Evolutionary conservation across 2,888 invertebrate species (phyloP).

Genomic region (Drosophila macrospina): DNA sequence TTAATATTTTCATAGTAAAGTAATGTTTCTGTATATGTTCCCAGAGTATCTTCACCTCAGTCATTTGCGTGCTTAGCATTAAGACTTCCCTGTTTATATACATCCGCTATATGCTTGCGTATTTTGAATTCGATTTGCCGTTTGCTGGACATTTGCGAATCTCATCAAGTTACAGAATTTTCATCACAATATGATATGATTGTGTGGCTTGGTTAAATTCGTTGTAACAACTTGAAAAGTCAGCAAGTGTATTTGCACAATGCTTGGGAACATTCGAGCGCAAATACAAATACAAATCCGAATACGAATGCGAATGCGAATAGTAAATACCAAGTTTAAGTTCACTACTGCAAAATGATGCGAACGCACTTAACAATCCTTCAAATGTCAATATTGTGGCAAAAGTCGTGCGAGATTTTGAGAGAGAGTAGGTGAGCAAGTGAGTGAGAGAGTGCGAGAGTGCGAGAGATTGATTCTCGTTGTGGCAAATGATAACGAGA

Average conservation of each 20-base stretch:
- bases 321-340: constrained; percentile 20
- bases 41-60: neutral
- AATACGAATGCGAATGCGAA: constrained; percentile 10
- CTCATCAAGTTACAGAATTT: constrained; percentile 43
- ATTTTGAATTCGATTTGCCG: constrained; percentile 58
- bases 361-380: constrained; percentile 40
- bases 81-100: neutral
- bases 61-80: neutral
- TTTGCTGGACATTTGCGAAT: constrained; percentile 41
- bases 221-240: constrained; percentile 45
- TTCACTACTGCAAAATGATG: constrained; percentile 44
- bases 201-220: constrained; percentile 18
- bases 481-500: constrained; percentile 7
- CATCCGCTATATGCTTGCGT: neutral
- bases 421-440: neutral
- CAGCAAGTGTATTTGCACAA: constrained; percentile 56
- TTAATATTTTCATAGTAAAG: too few relatives aligned
- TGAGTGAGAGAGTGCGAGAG: neutral
- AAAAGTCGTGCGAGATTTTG: constrained; percentile 10
- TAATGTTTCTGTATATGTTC: neutral
- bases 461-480: neutral
- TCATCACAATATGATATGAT: constrained; percentile 48
- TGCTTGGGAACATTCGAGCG: constrained; percentile 51
- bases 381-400: constrained; percentile 57
- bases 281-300: constrained; percentile 36